Evolutionary conservation across 2,113 vertebrate species (phyloP).

Genomic region (Cryptotis parvus): DNA sequence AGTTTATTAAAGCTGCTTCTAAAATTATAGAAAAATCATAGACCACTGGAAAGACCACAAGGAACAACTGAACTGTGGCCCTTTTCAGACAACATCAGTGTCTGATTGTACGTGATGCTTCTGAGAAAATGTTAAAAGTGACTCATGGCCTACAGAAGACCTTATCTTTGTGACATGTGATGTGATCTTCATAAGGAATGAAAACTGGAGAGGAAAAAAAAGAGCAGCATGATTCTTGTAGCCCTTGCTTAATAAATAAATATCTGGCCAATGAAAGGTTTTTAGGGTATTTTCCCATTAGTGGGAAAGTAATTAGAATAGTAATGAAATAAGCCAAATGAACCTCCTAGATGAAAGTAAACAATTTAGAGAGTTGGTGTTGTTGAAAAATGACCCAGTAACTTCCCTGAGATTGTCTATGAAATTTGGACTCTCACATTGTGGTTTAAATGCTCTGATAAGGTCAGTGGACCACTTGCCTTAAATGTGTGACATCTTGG

Average conservation of each 20-base stretch:
- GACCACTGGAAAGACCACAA: not conserved
- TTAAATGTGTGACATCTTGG: too few relatives aligned
- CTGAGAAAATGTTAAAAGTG: conserved; percentile 30
- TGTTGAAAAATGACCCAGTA: not conserved
- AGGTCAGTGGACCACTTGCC: too few relatives aligned
- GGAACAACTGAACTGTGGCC: not conserved
- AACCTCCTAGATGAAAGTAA: not conserved
- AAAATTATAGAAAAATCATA: not conserved
- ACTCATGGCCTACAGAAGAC: not conserved
- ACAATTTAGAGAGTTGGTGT: not conserved
- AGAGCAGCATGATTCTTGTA: not conserved
- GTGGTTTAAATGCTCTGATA: not conserved
- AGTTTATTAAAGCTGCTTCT: conserved; percentile 9
- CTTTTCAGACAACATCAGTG: not conserved
- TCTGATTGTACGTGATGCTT: not conserved
- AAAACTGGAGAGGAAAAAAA: not conserved
- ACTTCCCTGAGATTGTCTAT: not conserved
- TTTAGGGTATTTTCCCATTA: not conserved
- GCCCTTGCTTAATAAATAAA: not conserved
- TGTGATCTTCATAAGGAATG: not conserved
- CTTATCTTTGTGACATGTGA: not conserved
- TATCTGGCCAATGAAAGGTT: not conserved
- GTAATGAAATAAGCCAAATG: not conserved
- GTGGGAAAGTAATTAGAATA: conserved; percentile 6
- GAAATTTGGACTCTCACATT: not conserved